Base-by-base conservation (phyloP, 2,888 invertebrate species). In the Ophion obscuratus region DNA sequence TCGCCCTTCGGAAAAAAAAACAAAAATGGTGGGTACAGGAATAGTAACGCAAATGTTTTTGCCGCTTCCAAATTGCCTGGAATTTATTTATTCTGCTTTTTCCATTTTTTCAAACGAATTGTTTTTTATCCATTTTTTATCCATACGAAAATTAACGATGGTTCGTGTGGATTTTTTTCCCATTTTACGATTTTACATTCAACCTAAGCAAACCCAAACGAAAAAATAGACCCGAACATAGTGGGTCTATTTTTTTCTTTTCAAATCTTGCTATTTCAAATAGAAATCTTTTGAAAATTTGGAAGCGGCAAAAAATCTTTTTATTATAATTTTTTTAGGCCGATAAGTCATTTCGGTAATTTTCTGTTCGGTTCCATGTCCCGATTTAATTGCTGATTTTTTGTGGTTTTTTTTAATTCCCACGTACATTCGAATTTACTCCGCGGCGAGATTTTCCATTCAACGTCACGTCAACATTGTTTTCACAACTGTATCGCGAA, bases 11-110 rank as follows among this genome's bases (percentile, higher is more conserved):
- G 62, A 57, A 36, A 75, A 79, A 62, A 14, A 17, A 53, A 53
- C 0, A 53, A 11, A 53, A 47, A 47, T 87, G 87, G 87, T 87
- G 73, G 77, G 87, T 87, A 76, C 64, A 24, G 0, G 11, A 70
- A 14, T 40, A 36, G 0, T 3, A 31, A n/a, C 20, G 20, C 5
- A 61, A 14, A 11, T 40, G 7, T 40, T 2, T 40, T 9, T 40
- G 40, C 40, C 40, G 9, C 40, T 40, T 40, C 9, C 40, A 7
- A 40, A 40, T 7, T 40, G 5, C 9, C 40, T 1, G 40, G 0
- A 9, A 40, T 40, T 40, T 40, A 40, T 40, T 40, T 40, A 3
- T 40, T 40, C 9, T 6, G 40, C 40, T 40, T 40, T 31, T 62
- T 70, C 10, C 2, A 1, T 53, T 70, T 53, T 62, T 70, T 40